Conservation (phyloP, 2,888 invertebrate genomes). For the Chrysomela aeneicollis region DNA sequence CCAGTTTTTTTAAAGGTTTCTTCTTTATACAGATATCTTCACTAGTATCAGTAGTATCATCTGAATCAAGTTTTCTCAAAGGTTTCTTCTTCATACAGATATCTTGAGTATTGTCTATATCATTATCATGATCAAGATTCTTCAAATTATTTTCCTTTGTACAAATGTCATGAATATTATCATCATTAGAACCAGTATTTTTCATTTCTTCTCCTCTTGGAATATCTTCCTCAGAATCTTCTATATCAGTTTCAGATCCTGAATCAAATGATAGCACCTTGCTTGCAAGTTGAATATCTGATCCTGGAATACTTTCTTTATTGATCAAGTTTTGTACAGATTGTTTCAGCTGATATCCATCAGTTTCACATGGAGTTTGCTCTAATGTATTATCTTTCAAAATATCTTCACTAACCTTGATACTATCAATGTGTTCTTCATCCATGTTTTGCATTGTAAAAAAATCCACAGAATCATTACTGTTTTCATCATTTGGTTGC, state of each 20-base stretch:
- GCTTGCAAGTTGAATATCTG: background rate
- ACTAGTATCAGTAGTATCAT: constrained; percentile 14
- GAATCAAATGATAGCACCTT: constrained; percentile 4
- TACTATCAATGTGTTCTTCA: background rate
- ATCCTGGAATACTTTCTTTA: background rate
- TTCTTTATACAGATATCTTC: constrained; percentile 25
- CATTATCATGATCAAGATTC: constrained; percentile 32
- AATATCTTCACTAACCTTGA: background rate
- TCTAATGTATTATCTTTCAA: too few relatives aligned
- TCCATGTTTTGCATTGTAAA: constrained; percentile 36
- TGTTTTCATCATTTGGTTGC: constrained; percentile 32
- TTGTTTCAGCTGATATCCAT: background rate
- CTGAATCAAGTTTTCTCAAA: constrained; percentile 6
- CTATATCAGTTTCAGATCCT: constrained; percentile 22
- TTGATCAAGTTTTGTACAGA: background rate
- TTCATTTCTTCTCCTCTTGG: background rate
- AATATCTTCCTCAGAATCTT: constrained; percentile 15
- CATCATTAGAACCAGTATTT: constrained; percentile 25
- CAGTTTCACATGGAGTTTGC: background rate
- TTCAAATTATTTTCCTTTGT: background rate
- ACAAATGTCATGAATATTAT: background rate
- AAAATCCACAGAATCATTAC: constrained; percentile 47
- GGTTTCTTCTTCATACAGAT: constrained; percentile 22
- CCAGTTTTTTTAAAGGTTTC: constrained; percentile 28
- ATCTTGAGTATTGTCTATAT: constrained; percentile 22